These are phyloP conservation scores for Galemys pyrenaicus DNA, from an alignment of 2,113 vertebrate species.

Conservation along the genomic window DNA sequence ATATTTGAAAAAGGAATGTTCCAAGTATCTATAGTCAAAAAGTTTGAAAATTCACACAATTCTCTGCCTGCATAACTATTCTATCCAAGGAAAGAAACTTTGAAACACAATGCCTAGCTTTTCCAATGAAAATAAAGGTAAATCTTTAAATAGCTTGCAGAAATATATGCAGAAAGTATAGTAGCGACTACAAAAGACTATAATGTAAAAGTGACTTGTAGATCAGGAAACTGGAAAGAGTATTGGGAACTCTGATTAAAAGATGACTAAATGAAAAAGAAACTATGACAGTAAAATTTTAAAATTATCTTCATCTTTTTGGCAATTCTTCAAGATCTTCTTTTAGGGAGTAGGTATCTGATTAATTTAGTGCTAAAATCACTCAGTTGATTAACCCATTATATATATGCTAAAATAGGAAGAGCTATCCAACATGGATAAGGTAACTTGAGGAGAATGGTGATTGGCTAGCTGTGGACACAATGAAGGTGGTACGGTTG, in stretches of 20 bases:
- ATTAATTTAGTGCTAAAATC: background rate
- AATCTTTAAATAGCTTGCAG: slow-evolving; percentile 22
- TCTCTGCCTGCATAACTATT: background rate
- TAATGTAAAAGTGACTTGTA: background rate
- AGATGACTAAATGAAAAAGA: background rate
- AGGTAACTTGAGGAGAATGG: background rate
- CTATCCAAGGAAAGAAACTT: background rate
- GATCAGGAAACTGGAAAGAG: background rate
- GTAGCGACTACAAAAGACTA: background rate
- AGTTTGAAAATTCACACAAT: background rate
- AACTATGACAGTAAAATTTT: background rate
- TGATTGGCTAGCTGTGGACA: background rate
- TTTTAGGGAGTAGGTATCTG: background rate
- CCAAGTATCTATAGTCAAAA: slow-evolving; percentile 34
- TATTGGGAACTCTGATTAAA: background rate
- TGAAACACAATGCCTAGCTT: background rate
- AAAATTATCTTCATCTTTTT: background rate
- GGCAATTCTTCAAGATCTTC: background rate
- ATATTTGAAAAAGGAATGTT: slow-evolving; percentile 9
- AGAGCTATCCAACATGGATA: background rate
- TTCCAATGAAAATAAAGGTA: slow-evolving; percentile 11
- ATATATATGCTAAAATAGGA: slow-evolving; percentile 24
- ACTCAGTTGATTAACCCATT: background rate
- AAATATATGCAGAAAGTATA: background rate
- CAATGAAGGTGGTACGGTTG: background rate